Percentiles rank a stretch among this genome's conserved stretches.
Evolutionary conservation across 2,888 invertebrate genomes (phyloP).

Genomic region (Glyphotaelius pellucidus): DNA sequence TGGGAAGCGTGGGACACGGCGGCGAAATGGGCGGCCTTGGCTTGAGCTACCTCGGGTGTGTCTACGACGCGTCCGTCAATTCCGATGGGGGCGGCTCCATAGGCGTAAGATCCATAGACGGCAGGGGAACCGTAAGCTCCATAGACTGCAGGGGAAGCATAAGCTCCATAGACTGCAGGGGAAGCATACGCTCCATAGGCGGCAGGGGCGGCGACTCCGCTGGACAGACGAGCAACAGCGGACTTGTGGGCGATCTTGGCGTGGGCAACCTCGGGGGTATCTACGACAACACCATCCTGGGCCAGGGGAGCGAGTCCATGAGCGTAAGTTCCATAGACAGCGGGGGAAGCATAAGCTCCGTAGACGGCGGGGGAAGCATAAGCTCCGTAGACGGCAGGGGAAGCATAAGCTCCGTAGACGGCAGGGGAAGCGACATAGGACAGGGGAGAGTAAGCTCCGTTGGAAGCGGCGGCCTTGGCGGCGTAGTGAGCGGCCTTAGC

Average conservation of each 20-base stretch:
- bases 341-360: background rate
- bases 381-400: conserved; percentile 28
- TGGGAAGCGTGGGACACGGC: conserved; percentile 71
- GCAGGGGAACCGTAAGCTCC: conserved; percentile 38
- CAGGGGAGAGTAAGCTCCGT: background rate
- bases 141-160: conserved; percentile 8
- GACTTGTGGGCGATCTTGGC: conserved; percentile 42
- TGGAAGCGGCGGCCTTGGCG: background rate
- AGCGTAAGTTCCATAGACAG: conserved; percentile 55
- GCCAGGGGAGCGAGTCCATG: conserved; percentile 77
- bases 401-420: conserved; percentile 35
- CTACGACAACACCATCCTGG: conserved; percentile 76
- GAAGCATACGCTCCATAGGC: conserved; percentile 17
- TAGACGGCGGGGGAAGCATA: background rate
- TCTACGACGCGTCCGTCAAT: background rate
- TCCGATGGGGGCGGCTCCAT: conserved; percentile 17
- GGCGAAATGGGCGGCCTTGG: conserved; percentile 78
- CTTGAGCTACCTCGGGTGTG: conserved; percentile 68
- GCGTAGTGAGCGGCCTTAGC: conserved; percentile 41
- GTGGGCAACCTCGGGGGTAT: conserved; percentile 48
- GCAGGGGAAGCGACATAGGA: conserved; percentile 17
- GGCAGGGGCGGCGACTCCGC: conserved; percentile 23
- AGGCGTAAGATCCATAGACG: conserved; percentile 2
- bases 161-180: conserved; percentile 10
- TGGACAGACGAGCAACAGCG: conserved; percentile 67